Evolutionary conservation across 1,140 invertebrate species (phyloP).

Genomic region (Eufriesea mexicana): DNA sequence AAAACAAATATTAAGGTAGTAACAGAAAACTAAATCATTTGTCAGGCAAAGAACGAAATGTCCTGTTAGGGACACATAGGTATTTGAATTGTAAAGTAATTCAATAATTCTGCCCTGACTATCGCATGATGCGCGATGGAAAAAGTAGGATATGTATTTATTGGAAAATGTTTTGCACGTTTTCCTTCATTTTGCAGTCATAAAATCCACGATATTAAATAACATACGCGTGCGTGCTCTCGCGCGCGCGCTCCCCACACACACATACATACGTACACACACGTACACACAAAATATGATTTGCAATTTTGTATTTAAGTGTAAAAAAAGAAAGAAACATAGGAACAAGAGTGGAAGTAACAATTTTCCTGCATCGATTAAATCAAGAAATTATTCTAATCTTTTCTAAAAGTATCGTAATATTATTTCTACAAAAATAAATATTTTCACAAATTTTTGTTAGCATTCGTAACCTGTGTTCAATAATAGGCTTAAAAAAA

Average conservation of each 20-base stretch:
- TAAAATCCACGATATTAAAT: not conserved
- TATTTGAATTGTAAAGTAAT: conserved; percentile 37
- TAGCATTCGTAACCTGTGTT: not conserved
- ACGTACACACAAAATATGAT: not conserved
- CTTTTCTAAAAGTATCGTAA: not conserved
- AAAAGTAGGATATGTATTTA: not conserved
- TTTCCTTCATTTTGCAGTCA: not conserved
- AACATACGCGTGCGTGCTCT: too few relatives aligned
- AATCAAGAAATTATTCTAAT: not conserved
- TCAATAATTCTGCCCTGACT: not conserved
- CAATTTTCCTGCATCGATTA: not conserved
- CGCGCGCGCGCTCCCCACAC: too few relatives aligned
- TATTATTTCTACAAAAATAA: conserved; percentile 33
- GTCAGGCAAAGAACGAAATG: not conserved
- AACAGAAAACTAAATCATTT: conserved; percentile 6
- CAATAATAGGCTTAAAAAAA: not conserved
- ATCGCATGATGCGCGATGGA: not conserved
- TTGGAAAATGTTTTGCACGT: not conserved
- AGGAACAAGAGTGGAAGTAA: conserved; percentile 3
- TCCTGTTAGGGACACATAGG: not conserved
- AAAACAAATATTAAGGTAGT: not conserved
- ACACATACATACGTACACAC: not conserved
- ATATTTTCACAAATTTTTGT: not conserved
- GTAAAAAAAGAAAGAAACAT: not conserved
- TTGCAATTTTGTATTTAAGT: not conserved